Evolutionary conservation across 37 sponge, comb jelly and placozoan species (phyloP).

Genomic region (Cladorhizidae sp.): DNA sequence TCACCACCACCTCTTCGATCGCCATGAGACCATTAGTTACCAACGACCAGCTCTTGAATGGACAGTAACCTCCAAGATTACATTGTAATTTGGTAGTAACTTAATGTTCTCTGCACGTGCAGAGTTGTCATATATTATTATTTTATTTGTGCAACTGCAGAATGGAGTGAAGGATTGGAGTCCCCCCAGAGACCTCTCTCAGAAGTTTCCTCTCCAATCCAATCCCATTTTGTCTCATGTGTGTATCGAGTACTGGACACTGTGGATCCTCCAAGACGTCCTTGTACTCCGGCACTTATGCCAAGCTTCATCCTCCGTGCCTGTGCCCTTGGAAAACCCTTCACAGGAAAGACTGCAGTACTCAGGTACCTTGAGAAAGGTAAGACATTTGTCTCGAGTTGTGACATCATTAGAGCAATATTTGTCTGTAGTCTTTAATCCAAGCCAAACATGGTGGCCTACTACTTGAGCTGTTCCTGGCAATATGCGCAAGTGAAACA

Average conservation of each 20-base stretch:
- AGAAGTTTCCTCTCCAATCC: constrained; percentile 20
- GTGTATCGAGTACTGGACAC: constrained; percentile 65
- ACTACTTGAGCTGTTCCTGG: too few species aligned
- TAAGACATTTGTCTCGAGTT: constrained; percentile 19
- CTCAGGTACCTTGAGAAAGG: constrained; percentile 52
- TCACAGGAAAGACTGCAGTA: constrained; percentile 69
- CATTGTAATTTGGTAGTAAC: constrained; percentile 33
- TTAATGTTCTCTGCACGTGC: not conserved
- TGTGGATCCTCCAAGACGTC: constrained; percentile 73
- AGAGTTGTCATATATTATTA: not conserved
- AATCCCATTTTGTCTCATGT: constrained; percentile 72
- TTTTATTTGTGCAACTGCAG: constrained; percentile 3
- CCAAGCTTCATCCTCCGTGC: constrained; percentile 82
- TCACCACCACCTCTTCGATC: not conserved
- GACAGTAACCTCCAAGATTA: constrained; percentile 56
- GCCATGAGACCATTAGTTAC: not conserved
- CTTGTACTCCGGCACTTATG: constrained; percentile 72
- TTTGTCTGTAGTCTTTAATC: not conserved
- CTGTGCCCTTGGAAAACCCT: constrained; percentile 81
- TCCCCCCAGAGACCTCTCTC: constrained; percentile 4
- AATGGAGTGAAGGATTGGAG: constrained; percentile 5
- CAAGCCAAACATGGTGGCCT: too few species aligned
- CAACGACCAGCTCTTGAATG: constrained; percentile 40
- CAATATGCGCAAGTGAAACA: too few species aligned
- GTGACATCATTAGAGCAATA: too few species aligned